Evolutionary conservation across 2,888 invertebrate species (phyloP).

Genomic region (Leptinotarsa peninsularis): DNA sequence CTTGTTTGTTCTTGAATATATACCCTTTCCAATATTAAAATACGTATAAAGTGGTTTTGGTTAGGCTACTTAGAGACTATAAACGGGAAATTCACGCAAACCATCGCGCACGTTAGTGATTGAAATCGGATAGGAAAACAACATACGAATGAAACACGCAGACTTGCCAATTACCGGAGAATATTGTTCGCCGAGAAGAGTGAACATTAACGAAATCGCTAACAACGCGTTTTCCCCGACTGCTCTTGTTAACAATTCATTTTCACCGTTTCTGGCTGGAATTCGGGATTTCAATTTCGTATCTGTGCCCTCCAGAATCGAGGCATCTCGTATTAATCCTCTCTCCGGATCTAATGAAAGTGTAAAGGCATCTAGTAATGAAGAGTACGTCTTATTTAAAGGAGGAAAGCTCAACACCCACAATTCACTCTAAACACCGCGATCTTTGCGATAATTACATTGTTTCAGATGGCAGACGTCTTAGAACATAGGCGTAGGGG

Average conservation of each 20-base stretch:
- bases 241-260: slow-evolving; percentile 16
- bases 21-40: too few relatives aligned
- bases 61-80: too few relatives aligned
- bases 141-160: not conserved
- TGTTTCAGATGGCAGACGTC: slow-evolving; percentile 34
- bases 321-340: slow-evolving; percentile 10
- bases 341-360: slow-evolving; percentile 20
- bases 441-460: slow-evolving; percentile 50
- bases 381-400: slow-evolving; percentile 34
- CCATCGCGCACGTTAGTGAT: not conserved
- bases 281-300: slow-evolving; percentile 16
- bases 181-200: slow-evolving; percentile 1
- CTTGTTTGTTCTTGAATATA: too few relatives aligned
- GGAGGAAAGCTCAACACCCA: slow-evolving; percentile 41
- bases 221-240: slow-evolving; percentile 4
- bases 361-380: slow-evolving; percentile 33
- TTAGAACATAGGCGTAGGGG: slow-evolving; percentile 2
- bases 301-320: slow-evolving; percentile 14
- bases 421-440: slow-evolving; percentile 50
- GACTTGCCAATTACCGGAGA: not conserved
- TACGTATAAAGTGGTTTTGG: too few relatives aligned
- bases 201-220: slow-evolving; percentile 10
- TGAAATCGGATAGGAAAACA: not conserved
- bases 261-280: slow-evolving; percentile 10
- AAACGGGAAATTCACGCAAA: too few relatives aligned